Evolutionary conservation across 2,888 invertebrate species (phyloP).

Genomic region (Agriopis leucophaearia): DNA sequence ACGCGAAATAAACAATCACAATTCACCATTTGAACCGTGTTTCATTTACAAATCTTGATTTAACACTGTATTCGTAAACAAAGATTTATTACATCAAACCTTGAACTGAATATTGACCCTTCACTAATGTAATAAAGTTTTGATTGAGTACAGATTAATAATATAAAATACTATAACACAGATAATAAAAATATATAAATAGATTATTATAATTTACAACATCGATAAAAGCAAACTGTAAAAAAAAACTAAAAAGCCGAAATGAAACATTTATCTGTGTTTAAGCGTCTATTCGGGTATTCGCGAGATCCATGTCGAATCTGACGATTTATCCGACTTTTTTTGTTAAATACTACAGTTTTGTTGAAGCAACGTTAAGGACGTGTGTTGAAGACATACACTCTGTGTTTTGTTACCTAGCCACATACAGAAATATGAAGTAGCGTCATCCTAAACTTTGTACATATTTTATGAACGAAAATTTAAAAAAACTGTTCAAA

Average conservation of each 20-base stretch:
- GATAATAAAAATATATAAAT: constrained; percentile 15
- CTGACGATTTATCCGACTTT: constrained; percentile 52
- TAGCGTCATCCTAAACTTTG: constrained; percentile 77
- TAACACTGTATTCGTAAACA: constrained; percentile 21
- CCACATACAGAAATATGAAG: constrained; percentile 54
- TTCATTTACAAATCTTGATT: constrained; percentile 22
- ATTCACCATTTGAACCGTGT: constrained; percentile 24
- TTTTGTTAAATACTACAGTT: constrained; percentile 52
- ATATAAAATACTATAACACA: constrained; percentile 7
- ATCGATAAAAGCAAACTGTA: constrained; percentile 32
- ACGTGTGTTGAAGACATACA: constrained; percentile 60
- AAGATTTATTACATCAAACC: constrained; percentile 8
- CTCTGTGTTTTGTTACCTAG: constrained; percentile 55
- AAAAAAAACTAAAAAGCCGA: constrained; percentile 31
- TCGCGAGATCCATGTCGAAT: constrained; percentile 46
- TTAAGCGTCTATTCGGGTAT: constrained; percentile 56
- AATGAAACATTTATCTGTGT: constrained; percentile 46
- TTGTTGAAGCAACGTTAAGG: constrained; percentile 54
- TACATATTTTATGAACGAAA: constrained; percentile 20
- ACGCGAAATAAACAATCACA: constrained; percentile 33
- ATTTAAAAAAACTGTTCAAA: not conserved
- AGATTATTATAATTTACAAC: constrained; percentile 23
- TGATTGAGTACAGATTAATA: not conserved
- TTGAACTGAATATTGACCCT: not conserved
- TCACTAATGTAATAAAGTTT: not conserved